These are phyloP conservation scores for Zonitis immaculata DNA, from an alignment of 2,888 invertebrate species.

Conservation along the genomic window DNA sequence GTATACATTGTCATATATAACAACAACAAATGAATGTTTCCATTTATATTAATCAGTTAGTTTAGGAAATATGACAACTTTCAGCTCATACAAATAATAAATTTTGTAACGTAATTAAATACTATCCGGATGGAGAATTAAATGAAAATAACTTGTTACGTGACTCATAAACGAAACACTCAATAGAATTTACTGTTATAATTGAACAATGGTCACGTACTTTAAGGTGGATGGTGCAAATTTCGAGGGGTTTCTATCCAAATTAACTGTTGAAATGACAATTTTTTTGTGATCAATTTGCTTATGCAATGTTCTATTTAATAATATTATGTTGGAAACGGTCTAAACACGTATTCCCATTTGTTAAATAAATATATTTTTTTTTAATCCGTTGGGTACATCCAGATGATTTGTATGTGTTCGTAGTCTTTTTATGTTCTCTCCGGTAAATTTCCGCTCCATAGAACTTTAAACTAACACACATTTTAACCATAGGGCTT, in stretches of 20 bases:
- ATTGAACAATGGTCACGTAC: conserved; percentile 12
- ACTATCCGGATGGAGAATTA: conserved; percentile 8
- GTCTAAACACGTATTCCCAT: conserved; percentile 35
- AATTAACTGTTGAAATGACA: conserved; percentile 1
- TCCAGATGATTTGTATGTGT: conserved; percentile 40
- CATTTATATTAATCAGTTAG: conserved; percentile 10
- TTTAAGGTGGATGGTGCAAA: not conserved
- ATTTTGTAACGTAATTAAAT: not conserved
- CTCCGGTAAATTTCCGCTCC: conserved; percentile 37
- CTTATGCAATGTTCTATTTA: too few relatives aligned
- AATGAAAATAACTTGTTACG: conserved; percentile 15
- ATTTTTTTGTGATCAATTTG: too few relatives aligned
- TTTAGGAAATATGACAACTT: not conserved
- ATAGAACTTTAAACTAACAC: conserved; percentile 39
- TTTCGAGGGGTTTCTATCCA: not conserved
- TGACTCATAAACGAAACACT: conserved; percentile 4
- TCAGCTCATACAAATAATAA: not conserved
- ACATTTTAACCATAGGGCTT: conserved; percentile 27
- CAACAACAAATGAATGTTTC: conserved; percentile 9
- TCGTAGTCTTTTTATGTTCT: conserved; percentile 37
- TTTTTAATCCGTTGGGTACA: conserved; percentile 37
- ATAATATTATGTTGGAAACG: conserved; percentile 9
- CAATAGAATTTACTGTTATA: conserved; percentile 6
- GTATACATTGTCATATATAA: conserved; percentile 7
- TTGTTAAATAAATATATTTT: conserved; percentile 40